Percentiles rank a stretch among this genome's conserved stretches.
These are phyloP conservation scores for Catharus minimus DNA, from an alignment of 2,113 vertebrate genomes.

Conservation along the genomic window DNA sequence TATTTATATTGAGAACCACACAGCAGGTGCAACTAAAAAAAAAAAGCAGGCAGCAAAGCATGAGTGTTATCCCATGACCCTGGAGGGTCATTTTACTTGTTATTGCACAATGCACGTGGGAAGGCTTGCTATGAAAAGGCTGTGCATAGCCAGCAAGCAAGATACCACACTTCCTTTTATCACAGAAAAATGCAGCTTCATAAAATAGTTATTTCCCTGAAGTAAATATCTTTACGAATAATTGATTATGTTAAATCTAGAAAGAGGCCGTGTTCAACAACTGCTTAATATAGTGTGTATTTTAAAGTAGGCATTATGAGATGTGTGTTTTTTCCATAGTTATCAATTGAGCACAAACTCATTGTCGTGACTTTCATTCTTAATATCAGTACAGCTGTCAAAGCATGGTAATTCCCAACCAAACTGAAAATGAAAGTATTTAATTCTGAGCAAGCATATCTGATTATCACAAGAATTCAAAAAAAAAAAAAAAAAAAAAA, in stretches of 20 bases:
- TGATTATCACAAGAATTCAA: not conserved
- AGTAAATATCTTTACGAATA: not conserved
- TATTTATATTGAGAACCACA: slow-evolving; percentile 56
- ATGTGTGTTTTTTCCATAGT: not conserved
- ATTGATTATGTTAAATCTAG: not conserved
- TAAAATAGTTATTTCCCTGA: not conserved
- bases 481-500: not conserved
- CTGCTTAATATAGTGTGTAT: not conserved
- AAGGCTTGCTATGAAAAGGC: slow-evolving; percentile 17
- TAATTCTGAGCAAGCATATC: not conserved
- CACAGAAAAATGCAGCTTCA: not conserved
- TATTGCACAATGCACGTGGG: not conserved
- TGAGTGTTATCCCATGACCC: slow-evolving; percentile 66
- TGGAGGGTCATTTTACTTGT: slow-evolving; percentile 52
- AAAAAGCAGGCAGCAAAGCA: not conserved
- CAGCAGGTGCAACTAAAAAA: slow-evolving; percentile 68
- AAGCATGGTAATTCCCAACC: slow-evolving; percentile 13
- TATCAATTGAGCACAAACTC: not conserved
- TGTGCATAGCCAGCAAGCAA: not conserved
- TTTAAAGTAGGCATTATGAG: not conserved
- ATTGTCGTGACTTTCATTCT: slow-evolving; percentile 34
- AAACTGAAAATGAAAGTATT: slow-evolving; percentile 24
- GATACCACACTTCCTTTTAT: not conserved
- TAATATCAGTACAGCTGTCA: not conserved
- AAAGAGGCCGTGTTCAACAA: not conserved